Evolutionary conservation across 2,888 invertebrate species (phyloP).

Genomic region (Oeneis ivallda): DNA sequence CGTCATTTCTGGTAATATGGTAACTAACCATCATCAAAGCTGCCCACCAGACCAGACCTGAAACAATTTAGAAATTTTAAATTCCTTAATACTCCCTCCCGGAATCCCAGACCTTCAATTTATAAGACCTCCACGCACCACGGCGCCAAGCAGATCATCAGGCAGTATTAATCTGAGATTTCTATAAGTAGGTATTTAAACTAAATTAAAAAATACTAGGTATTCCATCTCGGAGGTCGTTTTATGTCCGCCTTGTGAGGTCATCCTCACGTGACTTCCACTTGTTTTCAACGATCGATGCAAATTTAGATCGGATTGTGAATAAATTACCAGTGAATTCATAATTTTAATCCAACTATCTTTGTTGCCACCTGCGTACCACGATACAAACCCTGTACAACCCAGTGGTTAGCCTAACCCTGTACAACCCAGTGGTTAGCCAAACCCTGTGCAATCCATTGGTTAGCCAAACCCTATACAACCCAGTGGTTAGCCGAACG

Average conservation of each 20-base stretch:
- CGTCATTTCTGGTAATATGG: no score
- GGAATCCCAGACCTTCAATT: no score
- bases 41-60: no score
- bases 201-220: constrained; percentile 10
- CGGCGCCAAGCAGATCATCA: no score
- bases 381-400: background rate
- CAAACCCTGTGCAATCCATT: background rate
- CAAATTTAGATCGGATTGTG: constrained; percentile 32
- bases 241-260: constrained; percentile 64
- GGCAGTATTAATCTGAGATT: background rate
- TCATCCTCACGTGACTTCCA: constrained; percentile 53
- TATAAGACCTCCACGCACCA: no score
- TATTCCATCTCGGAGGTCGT: constrained; percentile 58
- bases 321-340: constrained; percentile 22
- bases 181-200: background rate
- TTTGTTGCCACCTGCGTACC: background rate
- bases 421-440: background rate
- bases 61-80: no score
- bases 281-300: constrained; percentile 41
- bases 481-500: background rate
- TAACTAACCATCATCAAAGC: no score
- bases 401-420: no score
- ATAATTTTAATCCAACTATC: background rate
- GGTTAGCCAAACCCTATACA: background rate
- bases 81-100: no score